Evolutionary conservation across 2,797 vertebrate species (phyloP), one percentile per base, ranked within the genome.

Genomic region (Erethizon dorsatum): DNA sequence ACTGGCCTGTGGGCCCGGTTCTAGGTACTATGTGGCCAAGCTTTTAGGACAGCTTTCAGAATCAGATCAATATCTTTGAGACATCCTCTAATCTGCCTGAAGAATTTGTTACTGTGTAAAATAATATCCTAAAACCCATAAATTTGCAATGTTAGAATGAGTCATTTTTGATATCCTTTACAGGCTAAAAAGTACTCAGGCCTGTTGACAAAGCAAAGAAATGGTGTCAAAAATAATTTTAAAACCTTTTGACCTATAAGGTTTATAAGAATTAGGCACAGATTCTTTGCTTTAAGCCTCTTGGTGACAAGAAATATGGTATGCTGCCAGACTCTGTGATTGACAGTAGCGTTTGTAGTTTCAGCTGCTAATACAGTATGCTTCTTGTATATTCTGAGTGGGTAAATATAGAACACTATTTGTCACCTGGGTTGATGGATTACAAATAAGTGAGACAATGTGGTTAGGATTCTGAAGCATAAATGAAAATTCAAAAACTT

Each of bases 331-430:
- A 95, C 67, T 14, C 95, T 99, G 98, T 99, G 99, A 99, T 98
- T 99, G 99, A 99, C 99, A 99, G 99, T 98, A 98, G 88, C 96
- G 98, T 98, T 99, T 99, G 99, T 99, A 99, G 99, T 98, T 99
- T 99, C 99, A 99, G 99, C 99, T 99, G 99, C 99, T 99, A 98
- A 98, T 99, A 98, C 97, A 98, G 98, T 99, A 96, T 98, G 98
- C 98, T 98, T 97, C 98, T 98, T 99, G 97, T 99, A 97, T 98
- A 98, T 98, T 98, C 97, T 95, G 96, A 63, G 98, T 97, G 98
- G 97, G 98, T 99, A 99, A 99, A 99, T 99, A 99, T 99, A 99
- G 99, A 99, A 99, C 98, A 98, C 98, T 99, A 99, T 99, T 99
- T 99, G 99, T 99, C 99, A 99, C 99, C 99, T 99, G 98, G 97